Evolutionary conservation across 2,113 vertebrate genomes (phyloP), one percentile per base, ranked within the genome.

Genomic region (Daubentonia madagascariensis): DNA sequence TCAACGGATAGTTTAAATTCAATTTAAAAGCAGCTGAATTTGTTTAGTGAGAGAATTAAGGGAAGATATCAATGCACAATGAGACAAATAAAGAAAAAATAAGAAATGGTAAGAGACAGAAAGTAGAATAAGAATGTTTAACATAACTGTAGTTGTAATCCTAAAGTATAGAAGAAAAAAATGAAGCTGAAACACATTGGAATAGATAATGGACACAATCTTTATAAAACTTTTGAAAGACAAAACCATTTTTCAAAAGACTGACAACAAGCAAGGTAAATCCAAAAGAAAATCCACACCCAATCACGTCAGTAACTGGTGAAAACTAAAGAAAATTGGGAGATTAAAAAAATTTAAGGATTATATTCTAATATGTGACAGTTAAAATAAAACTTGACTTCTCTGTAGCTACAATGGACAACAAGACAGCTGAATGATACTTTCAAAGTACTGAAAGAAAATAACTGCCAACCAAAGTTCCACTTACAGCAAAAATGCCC

Each of bases 311-410:
- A 70, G 59, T 63, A 72, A 73, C 79, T 85, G 30, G 20, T 80
- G 40, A 52, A 96, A 61, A 85, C 28, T 17, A 80, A 65, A 63
- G 22, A 72, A 32, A 67, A 76, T 12, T 7, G 16, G n/a, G 67
- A 94, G 48, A 6, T 63, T 57, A 45, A 45, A 72, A 72, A 32
- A 48, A 57, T 16, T 22, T 25, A 54, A 73, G 76, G 17, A 37
- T 95, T 95, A 40, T 20, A 35, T 73, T 80, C 22, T 93, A 68
- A n/a, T 37, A 18, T 59, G 37, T 57, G 50, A 65, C 22, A 75
- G 16, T 85, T 81, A 79, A 65, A 85, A 63, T 75, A 68, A 97
- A 96, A 67, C 72, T 59, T 85, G 52, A 91, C 5, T 95, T 91
- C 67, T 73, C 23, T 70, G 13, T 9, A 79, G 35, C 92, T 80